A percentile compares a stretch with the other conserved stretches of the same genome.
phyloP scores from a whole-genome alignment of 2,113 vertebrate species.

The Puntigrus tetrazona region DNA sequence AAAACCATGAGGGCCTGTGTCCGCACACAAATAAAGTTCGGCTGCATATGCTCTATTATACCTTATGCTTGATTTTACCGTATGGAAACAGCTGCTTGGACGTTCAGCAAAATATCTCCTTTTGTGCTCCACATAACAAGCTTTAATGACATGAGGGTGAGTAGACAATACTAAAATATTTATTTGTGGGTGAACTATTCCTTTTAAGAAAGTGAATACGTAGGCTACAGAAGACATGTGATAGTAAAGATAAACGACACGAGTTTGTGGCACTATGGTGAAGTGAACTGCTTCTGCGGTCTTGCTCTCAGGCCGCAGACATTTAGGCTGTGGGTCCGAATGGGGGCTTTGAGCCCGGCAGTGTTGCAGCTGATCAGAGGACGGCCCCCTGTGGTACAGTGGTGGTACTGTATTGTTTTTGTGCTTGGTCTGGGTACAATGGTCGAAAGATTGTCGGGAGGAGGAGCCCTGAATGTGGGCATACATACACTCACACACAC shows the following conservation, averaged over 20 bases:
- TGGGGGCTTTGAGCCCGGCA: slow-evolving; percentile 62
- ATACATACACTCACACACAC: not conserved
- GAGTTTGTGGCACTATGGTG: slow-evolving; percentile 52
- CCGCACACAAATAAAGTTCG: not conserved
- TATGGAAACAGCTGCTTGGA: not conserved
- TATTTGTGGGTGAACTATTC: not conserved
- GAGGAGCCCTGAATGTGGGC: slow-evolving; percentile 46
- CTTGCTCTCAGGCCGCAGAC: not conserved
- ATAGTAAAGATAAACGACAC: slow-evolving; percentile 31
- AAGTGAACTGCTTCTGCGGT: slow-evolving; percentile 24
- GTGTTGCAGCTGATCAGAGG: slow-evolving; percentile 71
- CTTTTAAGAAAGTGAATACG: not conserved
- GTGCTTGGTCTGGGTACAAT: slow-evolving; percentile 60
- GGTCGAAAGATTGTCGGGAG: slow-evolving; percentile 66
- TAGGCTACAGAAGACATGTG: slow-evolving; percentile 25
- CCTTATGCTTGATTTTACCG: not conserved
- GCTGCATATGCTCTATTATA: not conserved
- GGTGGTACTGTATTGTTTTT: slow-evolving; percentile 50
- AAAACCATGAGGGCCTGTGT: no score
- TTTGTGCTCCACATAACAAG: not conserved
- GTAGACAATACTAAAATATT: not conserved
- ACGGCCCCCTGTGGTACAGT: slow-evolving; percentile 43
- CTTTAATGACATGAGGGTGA: not conserved
- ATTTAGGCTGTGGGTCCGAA: slow-evolving; percentile 25
- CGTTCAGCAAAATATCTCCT: not conserved